Conservation (phyloP, 2,888 invertebrate genomes). For the Frankliniella intonsa region DNA sequence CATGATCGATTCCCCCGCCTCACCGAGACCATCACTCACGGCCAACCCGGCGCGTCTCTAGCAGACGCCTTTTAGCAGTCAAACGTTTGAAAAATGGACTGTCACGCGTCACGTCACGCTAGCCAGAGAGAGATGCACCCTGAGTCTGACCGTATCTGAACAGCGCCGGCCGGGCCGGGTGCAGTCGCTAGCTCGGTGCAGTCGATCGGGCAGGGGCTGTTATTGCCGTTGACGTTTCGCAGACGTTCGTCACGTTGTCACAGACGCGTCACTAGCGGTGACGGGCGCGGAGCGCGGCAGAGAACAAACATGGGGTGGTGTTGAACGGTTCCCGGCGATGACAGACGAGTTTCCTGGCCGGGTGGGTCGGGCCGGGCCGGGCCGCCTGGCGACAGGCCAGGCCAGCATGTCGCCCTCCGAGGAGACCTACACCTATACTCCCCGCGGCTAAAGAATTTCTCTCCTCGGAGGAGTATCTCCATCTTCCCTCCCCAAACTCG, state of each 20-base stretch:
- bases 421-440: no score
- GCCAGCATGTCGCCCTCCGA: no score
- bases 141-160: background rate
- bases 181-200: background rate
- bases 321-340: background rate
- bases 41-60: background rate
- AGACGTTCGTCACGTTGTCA: background rate
- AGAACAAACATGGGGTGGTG: no score
- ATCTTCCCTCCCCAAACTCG: background rate
- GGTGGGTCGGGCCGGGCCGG: background rate
- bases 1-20: background rate
- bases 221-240: background rate
- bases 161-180: background rate
- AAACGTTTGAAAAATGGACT: no score
- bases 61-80: background rate
- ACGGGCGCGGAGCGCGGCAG: no score
- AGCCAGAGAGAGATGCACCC: background rate
- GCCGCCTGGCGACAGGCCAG: background rate
- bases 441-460: background rate
- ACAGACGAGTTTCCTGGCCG: conserved; percentile 12
- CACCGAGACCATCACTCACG: background rate
- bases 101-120: no score
- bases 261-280: no score
- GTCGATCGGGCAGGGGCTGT: no score
- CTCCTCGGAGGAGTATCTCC: background rate